These are phyloP conservation scores for Dinomys branickii DNA, from an alignment of 2,113 vertebrate genomes.

Conservation along the genomic window DNA sequence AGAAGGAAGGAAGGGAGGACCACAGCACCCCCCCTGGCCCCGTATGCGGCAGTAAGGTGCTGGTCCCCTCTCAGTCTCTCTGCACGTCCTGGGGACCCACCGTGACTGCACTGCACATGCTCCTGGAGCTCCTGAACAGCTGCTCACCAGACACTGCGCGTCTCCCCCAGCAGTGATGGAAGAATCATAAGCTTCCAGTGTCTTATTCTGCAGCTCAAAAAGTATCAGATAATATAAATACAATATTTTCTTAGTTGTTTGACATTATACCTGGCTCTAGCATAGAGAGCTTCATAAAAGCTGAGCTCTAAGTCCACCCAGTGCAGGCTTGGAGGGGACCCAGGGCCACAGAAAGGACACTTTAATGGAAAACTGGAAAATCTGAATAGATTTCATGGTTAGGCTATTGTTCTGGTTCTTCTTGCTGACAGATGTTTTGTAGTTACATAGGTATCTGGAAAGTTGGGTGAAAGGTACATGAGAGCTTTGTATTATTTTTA, in stretches of 20 bases:
- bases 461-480: background rate
- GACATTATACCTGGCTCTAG: background rate
- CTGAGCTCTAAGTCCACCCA: background rate
- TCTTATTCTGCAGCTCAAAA: background rate
- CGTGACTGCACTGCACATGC: fast-evolving
- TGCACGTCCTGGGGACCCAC: too few relatives aligned
- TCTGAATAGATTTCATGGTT: background rate
- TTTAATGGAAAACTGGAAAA: background rate
- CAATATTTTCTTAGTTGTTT: background rate
- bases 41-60: background rate
- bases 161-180: background rate
- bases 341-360: background rate
- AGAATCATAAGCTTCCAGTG: fast-evolving
- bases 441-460: background rate
- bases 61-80: too few relatives aligned
- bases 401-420: background rate
- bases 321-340: background rate
- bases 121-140: background rate
- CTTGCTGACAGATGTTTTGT: background rate
- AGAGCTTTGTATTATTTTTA: background rate
- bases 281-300: background rate
- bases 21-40: background rate
- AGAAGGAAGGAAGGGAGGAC: background rate
- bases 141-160: background rate
- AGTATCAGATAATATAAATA: background rate